Base-by-base conservation (phyloP, 2,888 invertebrate genomes). In the Thyatira batis region DNA sequence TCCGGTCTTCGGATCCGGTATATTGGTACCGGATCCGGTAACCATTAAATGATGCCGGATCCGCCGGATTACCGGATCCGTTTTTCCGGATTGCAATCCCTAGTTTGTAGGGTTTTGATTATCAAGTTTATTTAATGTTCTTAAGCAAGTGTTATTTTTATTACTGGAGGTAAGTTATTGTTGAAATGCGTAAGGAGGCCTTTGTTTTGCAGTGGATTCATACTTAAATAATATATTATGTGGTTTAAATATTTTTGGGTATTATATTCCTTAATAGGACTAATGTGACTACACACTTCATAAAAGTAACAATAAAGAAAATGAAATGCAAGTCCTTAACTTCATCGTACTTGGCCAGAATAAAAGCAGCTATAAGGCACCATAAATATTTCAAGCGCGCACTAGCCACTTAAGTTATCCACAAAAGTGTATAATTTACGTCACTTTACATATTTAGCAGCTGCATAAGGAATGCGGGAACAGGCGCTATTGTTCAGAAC, bases 391-490 rank as follows among this genome's bases (percentile, higher is more conserved):
- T 17, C 17, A 39, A 39, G 39, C 39, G 8, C 39, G 11, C 39
- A 8, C 39, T 6, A 17, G 17, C 6, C 8, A 39, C 17, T 17
- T 39, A 39, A 17, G 39, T 39, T 39, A 39, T 39, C 39, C 39
- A 17, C 39, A 39, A 39, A 39, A 8, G 39, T 13, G 13, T 39
- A 39, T 39, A 39, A 39, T 39, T 17, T 39, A 39, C 39, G 39
- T 39, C 39, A 39, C 39, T 17, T 39, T 39, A 39, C 2, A 11
- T 59, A 53, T 46, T 46, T 55, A 55, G 57, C 54, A 62, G 61
- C 52, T 62, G 60, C 49, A 57, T 30, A 62, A 51, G 52, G 21
- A 54, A 65, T 65, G 59, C 46, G 44, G 52, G 51, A 50, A 53
- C 28, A 45, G 23, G 39, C 52, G 10, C 20, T 56, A 45, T 52